phyloP scores from a whole-genome alignment of 2,888 invertebrate genomes.

The Lasioglossum lativentre region DNA sequence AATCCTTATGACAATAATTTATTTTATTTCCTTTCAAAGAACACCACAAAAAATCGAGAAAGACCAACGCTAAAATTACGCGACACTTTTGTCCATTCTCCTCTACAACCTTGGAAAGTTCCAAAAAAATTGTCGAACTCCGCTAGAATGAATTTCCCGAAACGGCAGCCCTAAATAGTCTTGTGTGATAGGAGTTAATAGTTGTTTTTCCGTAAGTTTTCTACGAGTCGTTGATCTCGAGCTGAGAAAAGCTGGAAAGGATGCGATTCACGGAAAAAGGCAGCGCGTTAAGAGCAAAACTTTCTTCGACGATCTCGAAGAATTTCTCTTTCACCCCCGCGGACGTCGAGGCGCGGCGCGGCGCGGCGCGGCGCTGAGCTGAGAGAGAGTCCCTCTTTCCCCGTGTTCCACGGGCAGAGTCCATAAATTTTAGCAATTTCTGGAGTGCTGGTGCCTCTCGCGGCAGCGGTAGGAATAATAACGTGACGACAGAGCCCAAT shows the following conservation, averaged over 20 bases:
- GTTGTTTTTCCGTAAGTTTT: slow-evolving; percentile 53
- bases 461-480: slow-evolving; percentile 75
- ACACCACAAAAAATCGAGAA: neutral
- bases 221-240: slow-evolving; percentile 61
- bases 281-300: slow-evolving; percentile 68
- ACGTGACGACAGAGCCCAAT: slow-evolving; percentile 79
- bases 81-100: neutral
- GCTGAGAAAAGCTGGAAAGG: slow-evolving; percentile 21
- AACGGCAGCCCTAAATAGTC: neutral
- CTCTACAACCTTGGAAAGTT: neutral
- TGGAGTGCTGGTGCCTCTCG: slow-evolving; percentile 69
- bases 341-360: slow-evolving; percentile 9
- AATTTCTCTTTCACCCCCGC: slow-evolving; percentile 45
- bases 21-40: neutral
- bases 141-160: neutral
- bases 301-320: slow-evolving; percentile 62
- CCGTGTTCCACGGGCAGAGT: slow-evolving; percentile 55
- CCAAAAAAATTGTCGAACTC: neutral
- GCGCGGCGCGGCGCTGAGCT: neutral
- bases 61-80: neutral
- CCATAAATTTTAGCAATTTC: slow-evolving; percentile 78
- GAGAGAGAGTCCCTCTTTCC: slow-evolving; percentile 1
- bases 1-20: neutral
- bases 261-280: slow-evolving; percentile 48
- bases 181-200: neutral